Evolutionary conservation across 2,888 invertebrate genomes (phyloP).

Genomic region (Pristionchus arcanus): DNA sequence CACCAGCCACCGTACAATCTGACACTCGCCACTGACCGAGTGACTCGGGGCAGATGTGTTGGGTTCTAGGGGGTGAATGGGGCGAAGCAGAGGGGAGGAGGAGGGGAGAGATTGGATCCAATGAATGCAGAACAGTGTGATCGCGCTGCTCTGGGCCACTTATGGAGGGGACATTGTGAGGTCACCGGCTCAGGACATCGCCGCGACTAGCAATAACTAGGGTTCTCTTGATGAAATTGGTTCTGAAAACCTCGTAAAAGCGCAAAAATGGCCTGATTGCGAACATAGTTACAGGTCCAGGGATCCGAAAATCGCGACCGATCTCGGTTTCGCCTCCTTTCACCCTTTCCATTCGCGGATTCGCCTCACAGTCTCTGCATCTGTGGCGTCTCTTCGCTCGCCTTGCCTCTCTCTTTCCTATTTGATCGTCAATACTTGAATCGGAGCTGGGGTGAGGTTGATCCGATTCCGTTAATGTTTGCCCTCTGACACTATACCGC

Average conservation of each 20-base stretch:
- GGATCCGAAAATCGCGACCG: neutral
- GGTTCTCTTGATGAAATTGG: no score
- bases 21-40: neutral
- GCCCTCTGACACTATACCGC: constrained; percentile 35
- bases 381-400: neutral
- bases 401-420: neutral
- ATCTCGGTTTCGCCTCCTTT: neutral
- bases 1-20: neutral
- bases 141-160: neutral
- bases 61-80: neutral
- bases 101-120: neutral
- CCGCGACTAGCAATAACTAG: no score
- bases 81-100: neutral
- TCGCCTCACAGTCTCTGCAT: neutral
- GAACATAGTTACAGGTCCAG: no score
- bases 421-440: constrained; percentile 43
- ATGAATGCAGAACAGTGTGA: neutral
- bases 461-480: constrained; percentile 20
- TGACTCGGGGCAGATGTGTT: constrained; percentile 31
- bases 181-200: neutral
- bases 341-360: constrained; percentile 18
- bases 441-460: constrained; percentile 9
- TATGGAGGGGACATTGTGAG: neutral
- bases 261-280: no score
- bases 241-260: no score